Conservation (phyloP, 2,888 invertebrate species). For the Nomada flava region DNA sequence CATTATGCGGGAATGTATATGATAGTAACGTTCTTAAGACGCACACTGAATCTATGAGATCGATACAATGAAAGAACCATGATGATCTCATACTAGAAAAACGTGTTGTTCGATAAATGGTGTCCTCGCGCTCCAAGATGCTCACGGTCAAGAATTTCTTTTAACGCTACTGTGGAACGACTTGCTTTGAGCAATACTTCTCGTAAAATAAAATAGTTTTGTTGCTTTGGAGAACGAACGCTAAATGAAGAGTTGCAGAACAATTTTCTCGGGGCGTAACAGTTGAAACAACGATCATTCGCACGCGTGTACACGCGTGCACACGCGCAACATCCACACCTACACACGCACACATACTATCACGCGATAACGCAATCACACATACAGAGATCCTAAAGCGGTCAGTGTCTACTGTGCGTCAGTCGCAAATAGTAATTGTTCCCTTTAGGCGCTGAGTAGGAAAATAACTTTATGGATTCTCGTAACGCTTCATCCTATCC, state of each 20-base stretch:
- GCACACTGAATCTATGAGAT: not conserved
- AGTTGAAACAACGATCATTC: constrained; percentile 13
- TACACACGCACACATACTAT: not conserved
- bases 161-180: not conserved
- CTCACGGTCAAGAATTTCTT: constrained; percentile 19
- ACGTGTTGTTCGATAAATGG: constrained; percentile 24
- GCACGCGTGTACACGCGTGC: not conserved
- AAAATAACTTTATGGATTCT: constrained; percentile 46
- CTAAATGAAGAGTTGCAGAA: constrained; percentile 11
- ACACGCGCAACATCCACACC: not conserved
- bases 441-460: constrained; percentile 30
- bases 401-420: constrained; percentile 38
- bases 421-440: constrained; percentile 47
- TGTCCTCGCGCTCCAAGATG: constrained; percentile 3
- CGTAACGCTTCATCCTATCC: constrained; percentile 1
- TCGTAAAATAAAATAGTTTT: constrained; percentile 20
- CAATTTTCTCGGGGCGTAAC: constrained; percentile 4
- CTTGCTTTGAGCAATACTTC: constrained; percentile 55
- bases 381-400: constrained; percentile 49
- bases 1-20: constrained; percentile 30
- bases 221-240: constrained; percentile 31
- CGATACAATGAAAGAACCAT: constrained; percentile 2
- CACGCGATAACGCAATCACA: not conserved
- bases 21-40: constrained; percentile 17
- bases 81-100: constrained; percentile 35